Conservation (phyloP, 2,797 vertebrate species). For the Scarus forsteni region DNA sequence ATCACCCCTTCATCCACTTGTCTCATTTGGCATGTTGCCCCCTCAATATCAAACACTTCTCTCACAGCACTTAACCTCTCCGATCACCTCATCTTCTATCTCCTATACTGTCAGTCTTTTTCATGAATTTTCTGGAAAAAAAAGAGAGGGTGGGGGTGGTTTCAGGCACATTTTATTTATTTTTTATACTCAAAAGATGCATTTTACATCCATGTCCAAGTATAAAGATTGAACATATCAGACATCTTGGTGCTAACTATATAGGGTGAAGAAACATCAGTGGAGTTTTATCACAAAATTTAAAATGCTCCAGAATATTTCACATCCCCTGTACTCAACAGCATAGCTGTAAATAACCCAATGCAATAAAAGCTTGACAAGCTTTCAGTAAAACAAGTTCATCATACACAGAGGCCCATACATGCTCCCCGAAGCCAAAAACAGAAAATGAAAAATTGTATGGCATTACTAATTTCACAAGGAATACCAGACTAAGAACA, state of each 20-base stretch:
- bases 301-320: too few species aligned
- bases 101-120: background rate
- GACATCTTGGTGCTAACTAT: too few species aligned
- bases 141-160: background rate
- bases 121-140: background rate
- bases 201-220: background rate
- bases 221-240: too few species aligned
- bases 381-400: background rate
- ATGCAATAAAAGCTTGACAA: too few species aligned
- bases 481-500: conserved; percentile 61
- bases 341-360: too few species aligned
- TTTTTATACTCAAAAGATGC: background rate
- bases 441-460: background rate
- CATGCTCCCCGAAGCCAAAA: background rate
- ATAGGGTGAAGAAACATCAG: too few species aligned
- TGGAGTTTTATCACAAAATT: too few species aligned
- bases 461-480: conserved; percentile 32
- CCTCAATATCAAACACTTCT: conserved; percentile 38
- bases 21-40: conserved; percentile 7
- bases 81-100: conserved; percentile 10
- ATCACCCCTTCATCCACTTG: conserved; percentile 40
- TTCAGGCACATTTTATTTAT: background rate
- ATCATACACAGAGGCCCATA: background rate
- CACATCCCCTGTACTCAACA: too few species aligned
- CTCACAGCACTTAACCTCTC: conserved; percentile 46